Base-by-base conservation (phyloP, 2,797 vertebrate species). In the Fringilla coelebs region DNA sequence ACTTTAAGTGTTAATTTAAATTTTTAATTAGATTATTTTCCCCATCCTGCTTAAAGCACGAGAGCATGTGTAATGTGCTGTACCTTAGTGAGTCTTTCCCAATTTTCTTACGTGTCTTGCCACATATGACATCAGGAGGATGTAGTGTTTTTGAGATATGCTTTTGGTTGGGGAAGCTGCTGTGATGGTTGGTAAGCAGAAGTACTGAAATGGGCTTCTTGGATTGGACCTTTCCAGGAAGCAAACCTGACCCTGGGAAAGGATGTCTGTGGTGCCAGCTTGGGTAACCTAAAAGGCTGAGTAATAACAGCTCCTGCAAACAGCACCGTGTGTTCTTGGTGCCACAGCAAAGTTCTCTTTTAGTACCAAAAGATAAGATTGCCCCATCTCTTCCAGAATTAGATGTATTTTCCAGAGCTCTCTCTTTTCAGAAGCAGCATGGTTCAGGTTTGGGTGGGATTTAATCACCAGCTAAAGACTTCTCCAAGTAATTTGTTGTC, bases 71-170 rank as follows among this genome's bases (percentile, higher is more conserved):
- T 34, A 29, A 40, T 3, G 0, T 19, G n/a, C 34, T 54, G 31
- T 60, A 70, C 60, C 32, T 63, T 32, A 31, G 8, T 10, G 45
- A 70, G 36, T 32, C 32, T 45, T 45, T 40, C 40, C 46, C 2
- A 2, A 1, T 62, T 57, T 60, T 43, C 31, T 41, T 41, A 13
- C 0, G 0, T 22, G 8, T 41, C 41, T 65, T 6, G 0, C 26
- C 34, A 31, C 26, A 0, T 4, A 5, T 1, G 18, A 16, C 49
- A n/a, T 36, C 25, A 32, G 10, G 70, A 74, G 29, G 32, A 32
- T 0, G 2, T 19, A 2, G 17, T 2, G 8, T 16, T 58, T 58
- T 9, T 12, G 67, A 46, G 34, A 5, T 15, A 34, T 6, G 15
- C 31, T 34, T 34, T 2, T 2, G 2, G 19, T 1, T 48, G 61